These are phyloP conservation scores for Drosophila algonquin DNA, from an alignment of 2,888 invertebrate genomes.

Conservation along the genomic window DNA sequence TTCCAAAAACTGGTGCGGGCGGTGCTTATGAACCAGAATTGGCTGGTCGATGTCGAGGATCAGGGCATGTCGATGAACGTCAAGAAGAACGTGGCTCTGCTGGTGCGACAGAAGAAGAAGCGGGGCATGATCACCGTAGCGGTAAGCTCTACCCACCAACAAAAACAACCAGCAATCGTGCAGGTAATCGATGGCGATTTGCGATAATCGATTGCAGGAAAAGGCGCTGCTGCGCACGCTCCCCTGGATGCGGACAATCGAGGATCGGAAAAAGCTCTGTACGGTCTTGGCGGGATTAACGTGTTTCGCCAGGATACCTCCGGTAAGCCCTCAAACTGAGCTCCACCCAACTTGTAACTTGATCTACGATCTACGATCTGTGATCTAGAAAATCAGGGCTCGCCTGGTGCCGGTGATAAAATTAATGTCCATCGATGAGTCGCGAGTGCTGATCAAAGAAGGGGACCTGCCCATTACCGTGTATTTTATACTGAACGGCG, in stretches of 20 bases:
- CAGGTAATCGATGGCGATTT: background rate
- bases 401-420: conserved; percentile 87
- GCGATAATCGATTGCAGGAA: conserved; percentile 83
- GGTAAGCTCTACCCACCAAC: conserved; percentile 27
- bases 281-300: conserved; percentile 86
- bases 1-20: conserved; percentile 50
- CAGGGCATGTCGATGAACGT: conserved; percentile 54
- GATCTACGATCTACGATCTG: conserved; percentile 20
- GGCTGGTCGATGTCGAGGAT: conserved; percentile 55
- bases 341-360: conserved; percentile 10
- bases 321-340: conserved; percentile 77
- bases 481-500: conserved; percentile 88
- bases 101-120: conserved; percentile 62
- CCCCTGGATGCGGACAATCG: conserved; percentile 85
- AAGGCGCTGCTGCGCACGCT: conserved; percentile 86
- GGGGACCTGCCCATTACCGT: conserved; percentile 86
- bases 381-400: conserved; percentile 86
- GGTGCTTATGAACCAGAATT: conserved; percentile 45
- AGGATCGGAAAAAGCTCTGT: conserved; percentile 86
- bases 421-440: conserved; percentile 87
- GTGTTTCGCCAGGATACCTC: conserved; percentile 87
- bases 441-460: conserved; percentile 87
- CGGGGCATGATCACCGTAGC: conserved; percentile 57
- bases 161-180: too few species aligned
- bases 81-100: conserved; percentile 63